These are phyloP conservation scores for Ptiloglossa arizonensis DNA, from an alignment of 1,140 invertebrate genomes.

Conservation along the genomic window DNA sequence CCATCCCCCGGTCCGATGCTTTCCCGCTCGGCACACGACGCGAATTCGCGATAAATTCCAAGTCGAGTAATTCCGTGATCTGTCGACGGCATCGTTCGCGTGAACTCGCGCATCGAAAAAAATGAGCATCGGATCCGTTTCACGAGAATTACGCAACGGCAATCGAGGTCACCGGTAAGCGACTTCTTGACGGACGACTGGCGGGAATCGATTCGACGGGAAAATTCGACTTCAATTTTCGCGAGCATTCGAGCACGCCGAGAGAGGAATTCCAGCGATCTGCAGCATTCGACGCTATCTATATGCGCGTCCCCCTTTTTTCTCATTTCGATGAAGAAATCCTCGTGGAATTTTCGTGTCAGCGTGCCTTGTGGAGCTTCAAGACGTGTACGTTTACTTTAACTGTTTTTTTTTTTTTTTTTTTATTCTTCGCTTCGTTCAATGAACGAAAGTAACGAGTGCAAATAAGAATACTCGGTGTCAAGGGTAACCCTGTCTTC, in stretches of 20 bases:
- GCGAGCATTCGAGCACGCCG: neutral
- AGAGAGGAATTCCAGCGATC: conserved; percentile 23
- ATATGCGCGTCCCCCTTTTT: neutral
- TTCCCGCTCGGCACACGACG: neutral
- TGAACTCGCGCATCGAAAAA: conserved; percentile 21
- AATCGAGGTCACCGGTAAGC: conserved; percentile 7
- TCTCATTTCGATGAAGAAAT: neutral
- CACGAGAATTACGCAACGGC: neutral
- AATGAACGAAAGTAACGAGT: too few species aligned
- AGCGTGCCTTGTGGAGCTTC: too few species aligned
- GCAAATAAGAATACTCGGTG: too few species aligned
- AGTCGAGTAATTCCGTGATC: neutral
- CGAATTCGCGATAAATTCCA: conserved; percentile 25
- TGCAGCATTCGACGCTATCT: neutral
- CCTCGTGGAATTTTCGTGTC: neutral
- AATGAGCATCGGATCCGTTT: neutral
- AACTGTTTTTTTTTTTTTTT: too few species aligned
- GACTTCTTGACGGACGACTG: conserved; percentile 12
- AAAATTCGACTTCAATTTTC: conserved; percentile 50
- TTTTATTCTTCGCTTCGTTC: too few species aligned
- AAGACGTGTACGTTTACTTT: too few species aligned
- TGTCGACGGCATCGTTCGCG: neutral
- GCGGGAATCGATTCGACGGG: conserved; percentile 13
- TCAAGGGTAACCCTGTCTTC: too few species aligned
- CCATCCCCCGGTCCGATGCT: neutral